Conservation (phyloP, 2,113 vertebrate genomes). For the Hippolais icterina region DNA sequence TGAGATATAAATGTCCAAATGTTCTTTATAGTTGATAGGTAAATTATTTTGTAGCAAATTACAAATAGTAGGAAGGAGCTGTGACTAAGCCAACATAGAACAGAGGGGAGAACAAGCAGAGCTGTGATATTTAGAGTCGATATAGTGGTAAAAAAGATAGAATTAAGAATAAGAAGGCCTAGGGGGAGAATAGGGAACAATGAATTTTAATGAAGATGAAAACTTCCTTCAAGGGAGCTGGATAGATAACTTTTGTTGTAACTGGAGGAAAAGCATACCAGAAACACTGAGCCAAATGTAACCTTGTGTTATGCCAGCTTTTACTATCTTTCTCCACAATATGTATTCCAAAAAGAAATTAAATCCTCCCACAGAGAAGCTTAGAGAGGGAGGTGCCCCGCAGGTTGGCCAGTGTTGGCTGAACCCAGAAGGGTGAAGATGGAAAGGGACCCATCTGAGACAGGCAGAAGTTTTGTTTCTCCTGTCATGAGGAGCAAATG, state of each 20-base stretch:
- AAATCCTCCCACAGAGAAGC: not conserved
- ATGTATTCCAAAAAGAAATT: not conserved
- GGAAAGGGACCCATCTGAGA: not conserved
- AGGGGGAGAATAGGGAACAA: not conserved
- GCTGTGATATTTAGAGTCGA: not conserved
- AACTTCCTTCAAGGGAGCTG: not conserved
- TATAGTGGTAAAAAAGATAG: not conserved
- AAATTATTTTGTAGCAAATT: not conserved
- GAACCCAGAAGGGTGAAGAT: not conserved
- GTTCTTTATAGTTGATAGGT: not conserved
- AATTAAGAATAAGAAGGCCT: not conserved
- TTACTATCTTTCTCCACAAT: not conserved
- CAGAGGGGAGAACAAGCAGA: not conserved
- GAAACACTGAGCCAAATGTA: not conserved
- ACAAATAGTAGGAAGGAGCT: not conserved
- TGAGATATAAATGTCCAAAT: not conserved
- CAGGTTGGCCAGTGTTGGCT: not conserved
- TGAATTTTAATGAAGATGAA: conserved; percentile 23
- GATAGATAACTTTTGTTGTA: not conserved
- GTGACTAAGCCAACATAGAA: not conserved
- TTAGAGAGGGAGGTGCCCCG: not conserved
- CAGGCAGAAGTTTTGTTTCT: not conserved
- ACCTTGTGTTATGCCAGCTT: not conserved
- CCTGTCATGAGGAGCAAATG: not conserved
- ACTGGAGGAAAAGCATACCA: not conserved